These are phyloP conservation scores for Drosophila neocordata DNA, from an alignment of 1,140 invertebrate genomes.

Conservation along the genomic window DNA sequence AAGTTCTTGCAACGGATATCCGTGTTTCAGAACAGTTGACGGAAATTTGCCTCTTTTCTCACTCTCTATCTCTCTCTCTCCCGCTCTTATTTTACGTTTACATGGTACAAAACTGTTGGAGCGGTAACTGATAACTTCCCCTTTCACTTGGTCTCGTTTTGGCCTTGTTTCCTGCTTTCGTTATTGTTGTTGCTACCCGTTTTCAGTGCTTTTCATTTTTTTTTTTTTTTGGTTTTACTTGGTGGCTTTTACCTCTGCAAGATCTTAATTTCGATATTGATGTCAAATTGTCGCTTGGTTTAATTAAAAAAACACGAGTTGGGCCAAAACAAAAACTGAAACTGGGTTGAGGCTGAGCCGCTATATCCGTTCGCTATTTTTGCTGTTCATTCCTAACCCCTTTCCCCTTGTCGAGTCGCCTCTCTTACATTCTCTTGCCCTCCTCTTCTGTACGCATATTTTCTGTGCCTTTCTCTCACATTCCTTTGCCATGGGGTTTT, in stretches of 20 bases:
- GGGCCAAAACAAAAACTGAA: slow-evolving; percentile 20
- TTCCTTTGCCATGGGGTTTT: slow-evolving; percentile 7
- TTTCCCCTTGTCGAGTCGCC: not conserved
- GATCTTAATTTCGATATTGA: slow-evolving; percentile 81
- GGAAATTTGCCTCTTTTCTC: slow-evolving; percentile 43
- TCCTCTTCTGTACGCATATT: slow-evolving; percentile 11
- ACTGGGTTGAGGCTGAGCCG: slow-evolving; percentile 12
- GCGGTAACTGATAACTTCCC: slow-evolving; percentile 35
- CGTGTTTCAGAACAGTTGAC: slow-evolving; percentile 51
- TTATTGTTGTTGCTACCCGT: not conserved
- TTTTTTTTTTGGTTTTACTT: not conserved
- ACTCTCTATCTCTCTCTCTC: not conserved
- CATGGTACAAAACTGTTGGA: slow-evolving; percentile 15
- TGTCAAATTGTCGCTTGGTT: slow-evolving; percentile 75
- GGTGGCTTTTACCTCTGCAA: slow-evolving; percentile 43
- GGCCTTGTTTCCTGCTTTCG: slow-evolving; percentile 19
- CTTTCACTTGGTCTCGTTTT: slow-evolving; percentile 42
- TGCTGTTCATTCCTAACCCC: not conserved
- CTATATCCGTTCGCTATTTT: slow-evolving; percentile 11
- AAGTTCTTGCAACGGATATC: slow-evolving; percentile 70
- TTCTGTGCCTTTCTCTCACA: slow-evolving; percentile 21
- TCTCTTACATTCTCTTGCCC: not conserved
- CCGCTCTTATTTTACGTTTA: not conserved
- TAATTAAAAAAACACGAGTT: slow-evolving; percentile 73
- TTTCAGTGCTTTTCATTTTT: slow-evolving; percentile 2